Percentiles rank a stretch among this genome's conserved stretches.
phyloP scores from a whole-genome alignment of 2,113 vertebrate genomes.

The Gallinago media region DNA sequence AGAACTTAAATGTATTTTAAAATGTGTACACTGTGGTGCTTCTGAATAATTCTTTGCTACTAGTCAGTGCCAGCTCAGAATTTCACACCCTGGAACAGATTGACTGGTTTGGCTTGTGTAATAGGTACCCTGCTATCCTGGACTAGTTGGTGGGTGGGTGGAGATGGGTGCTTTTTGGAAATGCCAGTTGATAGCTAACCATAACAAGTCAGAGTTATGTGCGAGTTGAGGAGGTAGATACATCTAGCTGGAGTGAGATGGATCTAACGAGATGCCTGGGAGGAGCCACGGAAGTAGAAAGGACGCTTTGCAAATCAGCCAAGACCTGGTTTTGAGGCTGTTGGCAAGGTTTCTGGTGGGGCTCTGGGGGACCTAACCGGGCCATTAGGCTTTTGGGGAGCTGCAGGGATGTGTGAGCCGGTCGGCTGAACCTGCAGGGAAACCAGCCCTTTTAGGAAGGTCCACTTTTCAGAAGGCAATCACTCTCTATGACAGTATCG shows the following conservation, averaged over 20 bases:
- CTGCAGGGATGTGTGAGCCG: background rate
- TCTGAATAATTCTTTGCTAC: constrained; percentile 52
- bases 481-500: background rate
- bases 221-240: background rate
- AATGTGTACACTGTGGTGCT: background rate
- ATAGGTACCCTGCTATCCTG: constrained; percentile 10
- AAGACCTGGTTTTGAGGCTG: background rate
- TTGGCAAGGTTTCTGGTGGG: background rate
- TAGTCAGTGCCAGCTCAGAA: background rate
- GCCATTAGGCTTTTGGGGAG: background rate
- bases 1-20: constrained; percentile 48
- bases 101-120: constrained; percentile 46
- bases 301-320: background rate
- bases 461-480: background rate
- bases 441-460: background rate
- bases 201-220: background rate
- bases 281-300: background rate
- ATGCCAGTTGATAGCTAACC: constrained; percentile 10
- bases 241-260: background rate
- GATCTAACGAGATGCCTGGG: background rate
- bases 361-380: background rate
- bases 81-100: constrained; percentile 45
- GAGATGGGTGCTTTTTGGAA: constrained; percentile 43
- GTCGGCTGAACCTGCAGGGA: background rate
- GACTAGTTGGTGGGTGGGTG: constrained; percentile 21